Evolutionary conservation across 1,140 invertebrate genomes (phyloP).

Genomic region (Trialeurodes vaporariorum): DNA sequence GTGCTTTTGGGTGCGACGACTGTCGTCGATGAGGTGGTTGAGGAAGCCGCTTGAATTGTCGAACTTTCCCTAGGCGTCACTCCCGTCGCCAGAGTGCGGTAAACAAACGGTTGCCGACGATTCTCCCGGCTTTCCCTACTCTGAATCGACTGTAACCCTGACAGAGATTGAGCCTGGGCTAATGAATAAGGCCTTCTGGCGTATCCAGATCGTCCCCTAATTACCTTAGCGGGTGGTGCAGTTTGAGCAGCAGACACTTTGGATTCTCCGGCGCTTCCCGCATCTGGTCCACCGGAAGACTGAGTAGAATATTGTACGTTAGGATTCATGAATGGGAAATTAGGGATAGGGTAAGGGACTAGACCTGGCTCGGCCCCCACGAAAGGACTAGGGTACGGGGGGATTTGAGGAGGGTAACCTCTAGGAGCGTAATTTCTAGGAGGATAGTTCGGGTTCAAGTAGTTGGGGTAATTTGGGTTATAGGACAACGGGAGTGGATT

Average conservation of each 20-base stretch:
- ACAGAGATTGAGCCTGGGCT: no score
- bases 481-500: not conserved
- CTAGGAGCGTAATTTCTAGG: not conserved
- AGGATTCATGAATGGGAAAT: not conserved
- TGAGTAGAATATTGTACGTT: not conserved
- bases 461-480: not conserved
- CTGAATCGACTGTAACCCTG: no score
- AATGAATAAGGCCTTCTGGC: not conserved
- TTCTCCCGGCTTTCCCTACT: not conserved
- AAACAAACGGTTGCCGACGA: not conserved
- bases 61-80: not conserved
- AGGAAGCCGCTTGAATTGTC: not conserved
- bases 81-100: not conserved
- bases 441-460: not conserved
- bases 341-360: not conserved
- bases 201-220: not conserved
- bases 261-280: no score
- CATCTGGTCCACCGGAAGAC: not conserved
- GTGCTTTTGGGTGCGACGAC: not conserved
- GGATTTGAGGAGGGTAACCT: conserved; percentile 1
- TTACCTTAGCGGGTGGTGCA: not conserved
- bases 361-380: no score
- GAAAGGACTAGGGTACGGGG: not conserved
- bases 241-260: no score
- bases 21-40: not conserved